Evolutionary conservation across 2,113 vertebrate genomes (phyloP).

Genomic region (Myxocyprinus asiaticus): DNA sequence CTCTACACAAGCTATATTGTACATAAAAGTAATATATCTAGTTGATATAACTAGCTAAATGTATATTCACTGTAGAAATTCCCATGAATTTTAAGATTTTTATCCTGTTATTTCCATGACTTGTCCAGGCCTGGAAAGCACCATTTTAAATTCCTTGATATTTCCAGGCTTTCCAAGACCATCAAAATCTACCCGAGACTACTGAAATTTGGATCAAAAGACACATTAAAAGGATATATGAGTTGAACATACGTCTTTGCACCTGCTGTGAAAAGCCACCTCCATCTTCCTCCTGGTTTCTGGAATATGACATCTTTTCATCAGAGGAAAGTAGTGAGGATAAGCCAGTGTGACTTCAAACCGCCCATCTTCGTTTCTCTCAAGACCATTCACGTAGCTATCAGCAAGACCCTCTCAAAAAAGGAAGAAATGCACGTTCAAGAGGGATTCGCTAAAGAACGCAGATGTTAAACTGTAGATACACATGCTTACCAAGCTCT

Average conservation of each 20-base stretch:
- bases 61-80: no score
- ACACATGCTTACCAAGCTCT: slow-evolving; percentile 80
- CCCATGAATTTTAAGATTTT: no score
- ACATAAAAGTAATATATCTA: no score
- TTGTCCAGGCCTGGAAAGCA: no score
- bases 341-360: slow-evolving; percentile 90
- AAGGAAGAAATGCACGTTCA: slow-evolving; percentile 14
- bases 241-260: slow-evolving; percentile 79
- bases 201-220: no score
- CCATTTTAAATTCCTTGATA: no score
- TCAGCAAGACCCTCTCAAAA: slow-evolving; percentile 83
- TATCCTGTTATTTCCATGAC: no score
- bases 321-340: slow-evolving; percentile 91
- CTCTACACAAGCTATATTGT: no score
- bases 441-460: background rate
- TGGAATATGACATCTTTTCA: slow-evolving; percentile 89
- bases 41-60: no score
- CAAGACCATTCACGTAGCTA: slow-evolving; percentile 84
- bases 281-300: slow-evolving; percentile 93
- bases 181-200: no score
- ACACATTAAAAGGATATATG: background rate
- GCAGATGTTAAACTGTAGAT: background rate
- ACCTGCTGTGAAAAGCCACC: slow-evolving; percentile 88
- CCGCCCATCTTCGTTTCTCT: slow-evolving; percentile 73
- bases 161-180: no score